A percentile compares a stretch with the other conserved stretches of the same genome.
Conservation (phyloP, 2,113 vertebrate genomes). For the Tamias sibiricus region DNA sequence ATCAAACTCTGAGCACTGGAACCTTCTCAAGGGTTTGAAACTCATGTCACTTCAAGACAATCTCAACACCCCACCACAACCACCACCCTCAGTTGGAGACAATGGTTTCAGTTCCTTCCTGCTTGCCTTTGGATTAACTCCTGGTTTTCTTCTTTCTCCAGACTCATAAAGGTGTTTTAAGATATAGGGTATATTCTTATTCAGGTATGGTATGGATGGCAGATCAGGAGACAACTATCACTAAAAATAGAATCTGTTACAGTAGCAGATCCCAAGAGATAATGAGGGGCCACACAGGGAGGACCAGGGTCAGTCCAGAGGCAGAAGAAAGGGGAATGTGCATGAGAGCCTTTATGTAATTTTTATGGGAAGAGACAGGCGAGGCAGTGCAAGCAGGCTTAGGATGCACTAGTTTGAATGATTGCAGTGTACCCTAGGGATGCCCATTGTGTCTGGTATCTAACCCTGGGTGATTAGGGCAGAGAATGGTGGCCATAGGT, state of each 20-base stretch:
- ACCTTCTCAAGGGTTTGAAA: constrained; percentile 27
- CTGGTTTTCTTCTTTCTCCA: constrained; percentile 20
- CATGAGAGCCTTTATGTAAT: no score
- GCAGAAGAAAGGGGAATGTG: not conserved
- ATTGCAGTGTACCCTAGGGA: not conserved
- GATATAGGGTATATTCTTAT: not conserved
- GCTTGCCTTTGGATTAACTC: not conserved
- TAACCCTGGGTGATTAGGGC: not conserved
- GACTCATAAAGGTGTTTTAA: not conserved
- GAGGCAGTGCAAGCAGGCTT: not conserved
- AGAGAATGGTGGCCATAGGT: not conserved
- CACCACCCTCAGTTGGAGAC: not conserved
- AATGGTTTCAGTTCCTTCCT: not conserved
- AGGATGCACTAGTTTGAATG: not conserved
- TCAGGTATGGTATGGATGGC: not conserved
- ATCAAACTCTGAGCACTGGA: not conserved
- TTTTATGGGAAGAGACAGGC: no score
- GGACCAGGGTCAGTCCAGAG: not conserved
- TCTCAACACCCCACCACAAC: not conserved
- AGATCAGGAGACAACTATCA: not conserved
- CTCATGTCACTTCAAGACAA: not conserved
- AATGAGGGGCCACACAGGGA: no score
- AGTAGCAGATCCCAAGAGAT: not conserved
- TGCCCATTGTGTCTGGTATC: not conserved
- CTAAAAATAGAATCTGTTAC: not conserved